Base-by-base conservation (phyloP, 2,888 invertebrate genomes). In the Thecocarcelia acutangulata region DNA sequence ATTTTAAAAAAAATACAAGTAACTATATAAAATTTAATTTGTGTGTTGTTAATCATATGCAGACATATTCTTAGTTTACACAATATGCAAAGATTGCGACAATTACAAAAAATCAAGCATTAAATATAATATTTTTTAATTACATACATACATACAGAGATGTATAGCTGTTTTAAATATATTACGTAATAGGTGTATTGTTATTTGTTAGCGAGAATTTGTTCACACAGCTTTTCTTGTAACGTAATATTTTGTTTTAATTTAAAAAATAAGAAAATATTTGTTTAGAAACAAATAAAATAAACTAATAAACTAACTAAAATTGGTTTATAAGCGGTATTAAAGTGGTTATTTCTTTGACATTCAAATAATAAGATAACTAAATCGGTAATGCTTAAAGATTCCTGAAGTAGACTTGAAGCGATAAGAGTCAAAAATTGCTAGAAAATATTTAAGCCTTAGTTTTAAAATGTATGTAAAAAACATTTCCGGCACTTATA, bases 151-250 rank as follows among this genome's bases (percentile, higher is more conserved):
- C 33, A 33, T 8, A 33, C 9, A 8, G 6, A 33, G 33, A 33
- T 33, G 33, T 9, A 33, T 33, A 33, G 8, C 4, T 33, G 33
- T 33, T 33, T 33, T 8, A 33, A 33, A 33, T 33, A 5, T 8
- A 33, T 46, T 46, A 46, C 15, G 8, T 15, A 46, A 5, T 24
- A 24, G 5, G 33, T 33, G 33, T 33, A 33, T 59, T 48, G n/a
- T 17, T 72, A 33, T 63, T 52, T 66, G 66, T 72, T 72, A 61
- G 70, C 9, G 0, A 56, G n/a, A 42, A 33, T 15, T 21, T 11
- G 59, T 44, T 50, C 33, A 5, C 40, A 33, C 2, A 44, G 44
- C 68, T 44, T 48, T n/a, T 48, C 19, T 68, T 58, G 1, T 58
- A 33, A 54, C 5, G 8, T 19, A n/a, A 8, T 1, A 33, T 56